Conservation (phyloP, 1,140 invertebrate species). For the Drosophila seguyi region DNA sequence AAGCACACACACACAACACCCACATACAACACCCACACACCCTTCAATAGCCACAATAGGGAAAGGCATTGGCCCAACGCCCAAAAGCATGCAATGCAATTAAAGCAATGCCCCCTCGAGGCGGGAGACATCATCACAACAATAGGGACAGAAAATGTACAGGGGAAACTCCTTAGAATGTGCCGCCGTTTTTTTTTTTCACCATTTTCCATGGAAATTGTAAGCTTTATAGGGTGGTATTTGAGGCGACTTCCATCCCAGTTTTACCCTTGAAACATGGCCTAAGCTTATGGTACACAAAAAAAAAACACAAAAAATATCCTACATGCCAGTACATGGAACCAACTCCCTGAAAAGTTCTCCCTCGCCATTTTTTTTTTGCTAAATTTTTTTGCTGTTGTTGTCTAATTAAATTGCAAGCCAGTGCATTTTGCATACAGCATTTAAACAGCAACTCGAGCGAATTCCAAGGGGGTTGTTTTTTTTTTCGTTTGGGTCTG, state of each 20-base stretch:
- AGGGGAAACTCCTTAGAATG: slow-evolving; percentile 33
- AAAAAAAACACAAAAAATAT: slow-evolving; percentile 12
- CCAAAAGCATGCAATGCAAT: slow-evolving; percentile 79
- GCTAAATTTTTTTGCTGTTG: slow-evolving; percentile 45
- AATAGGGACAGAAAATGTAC: slow-evolving; percentile 31
- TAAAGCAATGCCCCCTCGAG: slow-evolving; percentile 62
- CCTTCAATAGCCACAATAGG: slow-evolving; percentile 17
- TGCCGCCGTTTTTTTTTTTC: slow-evolving; percentile 13
- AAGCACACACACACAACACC: slow-evolving; percentile 17
- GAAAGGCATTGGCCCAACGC: slow-evolving; percentile 23
- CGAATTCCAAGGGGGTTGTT: slow-evolving; percentile 24
- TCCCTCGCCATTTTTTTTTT: not conserved
- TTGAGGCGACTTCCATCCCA: not conserved
- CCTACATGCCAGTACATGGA: slow-evolving; percentile 52
- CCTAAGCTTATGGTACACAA: slow-evolving; percentile 34
- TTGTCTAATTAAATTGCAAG: slow-evolving; percentile 80
- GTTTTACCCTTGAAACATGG: slow-evolving; percentile 74
- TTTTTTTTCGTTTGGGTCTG: not conserved
- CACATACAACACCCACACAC: slow-evolving; percentile 5
- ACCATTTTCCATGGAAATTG: slow-evolving; percentile 9
- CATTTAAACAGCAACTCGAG: slow-evolving; percentile 70
- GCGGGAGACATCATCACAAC: slow-evolving; percentile 53
- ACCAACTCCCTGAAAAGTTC: slow-evolving; percentile 39
- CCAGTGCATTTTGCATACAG: slow-evolving; percentile 51
- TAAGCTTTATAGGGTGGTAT: slow-evolving; percentile 2